Evolutionary conservation across 2,113 vertebrate genomes (phyloP).

Genomic region (Todiramphus chloris): DNA sequence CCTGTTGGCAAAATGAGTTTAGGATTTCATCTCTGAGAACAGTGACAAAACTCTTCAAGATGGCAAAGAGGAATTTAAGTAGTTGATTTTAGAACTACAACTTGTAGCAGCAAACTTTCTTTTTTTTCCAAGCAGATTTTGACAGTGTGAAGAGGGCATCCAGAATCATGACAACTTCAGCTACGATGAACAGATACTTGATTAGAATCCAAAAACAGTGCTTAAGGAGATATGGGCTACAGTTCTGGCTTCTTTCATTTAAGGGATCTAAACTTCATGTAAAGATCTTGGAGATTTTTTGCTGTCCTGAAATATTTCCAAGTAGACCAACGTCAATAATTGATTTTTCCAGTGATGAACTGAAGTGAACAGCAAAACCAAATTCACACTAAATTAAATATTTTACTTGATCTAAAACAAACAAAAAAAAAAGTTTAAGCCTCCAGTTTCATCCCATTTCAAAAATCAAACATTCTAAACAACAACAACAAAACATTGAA

Average conservation of each 20-base stretch:
- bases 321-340: neutral
- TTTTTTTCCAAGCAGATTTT: slow-evolving; percentile 25
- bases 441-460: neutral
- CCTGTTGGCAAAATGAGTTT: neutral
- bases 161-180: slow-evolving; percentile 44
- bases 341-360: neutral
- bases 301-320: neutral
- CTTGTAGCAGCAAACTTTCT: neutral
- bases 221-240: neutral
- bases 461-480: neutral
- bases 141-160: slow-evolving; percentile 50
- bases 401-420: neutral
- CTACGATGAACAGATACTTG: neutral
- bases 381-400: neutral
- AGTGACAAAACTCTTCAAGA: slow-evolving; percentile 15
- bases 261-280: neutral
- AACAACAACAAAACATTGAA: neutral
- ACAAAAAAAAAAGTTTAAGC: neutral
- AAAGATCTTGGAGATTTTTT: neutral
- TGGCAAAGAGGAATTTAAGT: neutral
- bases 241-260: neutral
- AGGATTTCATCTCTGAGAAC: neutral
- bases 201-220: neutral
- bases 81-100: slow-evolving; percentile 30
- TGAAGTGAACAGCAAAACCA: neutral